A percentile compares a stretch with the other conserved stretches of the same genome.
These are phyloP conservation scores for Eleutherodactylus coqui DNA, from an alignment of 2,797 vertebrate species.

Conservation along the genomic window DNA sequence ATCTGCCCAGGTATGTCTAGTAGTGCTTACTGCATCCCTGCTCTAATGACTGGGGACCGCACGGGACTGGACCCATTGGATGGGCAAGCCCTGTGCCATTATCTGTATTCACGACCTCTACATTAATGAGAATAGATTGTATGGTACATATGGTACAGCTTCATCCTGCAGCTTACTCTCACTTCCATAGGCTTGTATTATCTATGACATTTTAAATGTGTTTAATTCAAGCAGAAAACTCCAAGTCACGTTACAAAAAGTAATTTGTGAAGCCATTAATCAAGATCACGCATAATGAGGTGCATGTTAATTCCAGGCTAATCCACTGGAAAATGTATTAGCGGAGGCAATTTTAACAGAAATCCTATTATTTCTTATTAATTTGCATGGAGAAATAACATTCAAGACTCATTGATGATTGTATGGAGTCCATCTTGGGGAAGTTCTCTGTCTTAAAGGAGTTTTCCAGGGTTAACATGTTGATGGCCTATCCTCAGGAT, in stretches of 20 bases:
- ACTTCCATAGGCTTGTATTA: background rate
- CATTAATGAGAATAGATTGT: background rate
- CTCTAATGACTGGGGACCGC: background rate
- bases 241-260: background rate
- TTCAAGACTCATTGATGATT: background rate
- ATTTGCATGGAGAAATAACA: background rate
- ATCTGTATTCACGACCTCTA: background rate
- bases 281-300: background rate
- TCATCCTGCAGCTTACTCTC: background rate
- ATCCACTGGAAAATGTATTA: background rate
- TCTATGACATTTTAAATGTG: background rate
- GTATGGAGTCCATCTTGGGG: background rate
- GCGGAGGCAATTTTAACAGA: background rate
- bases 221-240: conserved; percentile 27
- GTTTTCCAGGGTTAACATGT: too few relatives aligned
- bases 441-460: too few relatives aligned
- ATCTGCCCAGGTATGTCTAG: too few relatives aligned
- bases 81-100: background rate
- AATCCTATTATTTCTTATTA: background rate
- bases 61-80: background rate
- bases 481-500: too few relatives aligned
- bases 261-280: conserved; percentile 40
- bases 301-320: background rate
- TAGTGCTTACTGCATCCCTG: background rate
- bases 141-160: background rate